Evolutionary conservation across 2,888 invertebrate species (phyloP).

Genomic region (Tiliacea citrago): DNA sequence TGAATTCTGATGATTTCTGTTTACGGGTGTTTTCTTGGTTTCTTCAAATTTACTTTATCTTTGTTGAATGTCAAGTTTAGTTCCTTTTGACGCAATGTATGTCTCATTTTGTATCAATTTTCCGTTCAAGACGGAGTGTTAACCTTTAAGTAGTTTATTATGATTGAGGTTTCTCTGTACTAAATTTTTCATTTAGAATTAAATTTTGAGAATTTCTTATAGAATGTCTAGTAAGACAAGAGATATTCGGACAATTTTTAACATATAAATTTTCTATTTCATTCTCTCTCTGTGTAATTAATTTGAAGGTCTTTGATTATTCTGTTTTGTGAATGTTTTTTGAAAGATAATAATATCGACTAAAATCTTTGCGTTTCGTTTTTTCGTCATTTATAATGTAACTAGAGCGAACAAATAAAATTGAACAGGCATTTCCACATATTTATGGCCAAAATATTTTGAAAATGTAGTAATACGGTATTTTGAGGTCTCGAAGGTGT

Average conservation of each 20-base stretch:
- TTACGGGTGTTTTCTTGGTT: background rate
- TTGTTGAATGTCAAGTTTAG: conserved; percentile 1
- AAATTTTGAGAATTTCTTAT: conserved; percentile 11
- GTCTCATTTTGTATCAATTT: conserved; percentile 31
- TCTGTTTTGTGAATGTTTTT: conserved; percentile 7
- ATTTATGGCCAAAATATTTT: conserved; percentile 27
- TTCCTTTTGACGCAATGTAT: conserved; percentile 31
- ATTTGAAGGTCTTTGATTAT: conserved; percentile 17
- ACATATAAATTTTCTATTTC: conserved; percentile 10
- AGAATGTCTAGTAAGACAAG: conserved; percentile 1
- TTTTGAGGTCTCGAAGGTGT: conserved; percentile 3
- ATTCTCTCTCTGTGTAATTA: conserved; percentile 9
- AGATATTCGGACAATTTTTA: conserved; percentile 5
- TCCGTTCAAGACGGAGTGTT: background rate
- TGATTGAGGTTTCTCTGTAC: conserved; percentile 23
- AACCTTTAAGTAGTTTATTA: conserved; percentile 16
- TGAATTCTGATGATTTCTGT: conserved; percentile 5
- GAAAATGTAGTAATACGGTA: conserved; percentile 3
- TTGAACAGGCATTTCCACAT: background rate
- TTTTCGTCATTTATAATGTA: conserved; percentile 18
- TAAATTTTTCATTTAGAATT: conserved; percentile 23
- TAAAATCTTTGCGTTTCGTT: background rate
- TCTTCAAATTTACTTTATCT: conserved; percentile 5
- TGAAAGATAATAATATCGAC: background rate
- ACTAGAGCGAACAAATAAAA: conserved; percentile 44